These are phyloP conservation scores for Uromys caudimaculatus DNA, from an alignment of 2,797 vertebrate genomes.

Conservation along the genomic window DNA sequence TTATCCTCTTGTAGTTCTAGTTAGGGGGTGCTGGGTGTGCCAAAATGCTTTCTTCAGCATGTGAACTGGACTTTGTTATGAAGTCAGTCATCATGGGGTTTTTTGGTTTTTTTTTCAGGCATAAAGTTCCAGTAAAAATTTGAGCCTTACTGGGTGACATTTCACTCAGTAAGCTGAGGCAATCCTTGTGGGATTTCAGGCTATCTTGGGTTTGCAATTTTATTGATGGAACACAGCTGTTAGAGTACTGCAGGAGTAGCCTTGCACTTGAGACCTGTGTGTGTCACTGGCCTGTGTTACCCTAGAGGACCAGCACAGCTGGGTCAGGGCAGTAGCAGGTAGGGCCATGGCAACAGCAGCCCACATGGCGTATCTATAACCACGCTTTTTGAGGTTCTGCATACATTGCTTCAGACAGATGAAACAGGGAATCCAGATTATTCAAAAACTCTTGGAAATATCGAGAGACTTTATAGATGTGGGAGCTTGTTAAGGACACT, in stretches of 20 bases:
- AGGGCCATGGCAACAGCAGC: no score
- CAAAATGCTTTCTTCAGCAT: rapidly evolving
- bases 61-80: background rate
- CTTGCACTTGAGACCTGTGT: background rate
- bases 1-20: background rate
- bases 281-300: no score
- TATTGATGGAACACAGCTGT: background rate
- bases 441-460: rapidly evolving
- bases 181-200: background rate
- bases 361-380: rapidly evolving
- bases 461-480: background rate
- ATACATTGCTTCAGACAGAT: background rate
- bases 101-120: background rate
- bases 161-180: background rate
- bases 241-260: background rate
- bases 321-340: background rate
- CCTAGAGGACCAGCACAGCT: rapidly evolving
- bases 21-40: rapidly evolving
- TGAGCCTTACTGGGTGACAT: background rate
- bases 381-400: rapidly evolving
- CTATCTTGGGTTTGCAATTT: rapidly evolving
- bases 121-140: background rate
- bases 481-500: rapidly evolving
- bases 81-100: background rate
- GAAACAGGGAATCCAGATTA: no score